Evolutionary conservation across 2,797 vertebrate genomes (phyloP).

Genomic region (Cossypha caffra): DNA sequence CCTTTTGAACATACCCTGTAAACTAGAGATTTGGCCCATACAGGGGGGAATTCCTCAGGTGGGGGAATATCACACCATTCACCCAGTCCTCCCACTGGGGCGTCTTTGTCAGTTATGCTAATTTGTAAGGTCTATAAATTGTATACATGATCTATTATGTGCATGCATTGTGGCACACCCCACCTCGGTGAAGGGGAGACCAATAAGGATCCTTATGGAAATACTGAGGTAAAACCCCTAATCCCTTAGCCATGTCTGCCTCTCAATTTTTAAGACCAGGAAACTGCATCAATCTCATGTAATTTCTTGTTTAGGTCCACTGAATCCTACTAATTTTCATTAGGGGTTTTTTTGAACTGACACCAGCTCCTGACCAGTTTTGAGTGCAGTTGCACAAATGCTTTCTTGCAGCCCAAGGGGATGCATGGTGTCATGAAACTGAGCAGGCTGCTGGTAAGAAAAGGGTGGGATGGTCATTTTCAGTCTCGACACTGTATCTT

Average conservation of each 20-base stretch:
- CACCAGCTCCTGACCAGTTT: not conserved
- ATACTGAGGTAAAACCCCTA: not conserved
- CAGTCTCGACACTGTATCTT: not conserved
- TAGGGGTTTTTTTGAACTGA: not conserved
- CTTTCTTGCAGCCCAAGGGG: not conserved
- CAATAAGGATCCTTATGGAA: not conserved
- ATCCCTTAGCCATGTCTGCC: not conserved
- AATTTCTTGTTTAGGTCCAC: rapidly evolving
- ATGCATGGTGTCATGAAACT: not conserved
- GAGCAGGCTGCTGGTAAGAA: not conserved
- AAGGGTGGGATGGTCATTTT: not conserved
- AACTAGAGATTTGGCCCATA: not conserved
- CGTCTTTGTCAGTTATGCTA: not conserved
- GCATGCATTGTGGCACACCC: rapidly evolving
- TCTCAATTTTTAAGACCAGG: not conserved
- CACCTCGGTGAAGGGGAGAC: rapidly evolving
- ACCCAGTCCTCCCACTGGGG: not conserved
- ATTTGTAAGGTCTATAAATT: not conserved
- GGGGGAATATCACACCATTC: not conserved
- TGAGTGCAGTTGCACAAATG: not conserved
- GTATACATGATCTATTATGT: rapidly evolving
- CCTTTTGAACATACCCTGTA: not conserved
- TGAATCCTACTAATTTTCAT: not conserved
- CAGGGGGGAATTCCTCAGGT: too few relatives aligned
- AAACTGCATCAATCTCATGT: not conserved